Percentiles rank a stretch among this genome's conserved stretches.
Evolutionary conservation across 2,797 vertebrate genomes (phyloP).

Genomic region (Zalophus californianus): DNA sequence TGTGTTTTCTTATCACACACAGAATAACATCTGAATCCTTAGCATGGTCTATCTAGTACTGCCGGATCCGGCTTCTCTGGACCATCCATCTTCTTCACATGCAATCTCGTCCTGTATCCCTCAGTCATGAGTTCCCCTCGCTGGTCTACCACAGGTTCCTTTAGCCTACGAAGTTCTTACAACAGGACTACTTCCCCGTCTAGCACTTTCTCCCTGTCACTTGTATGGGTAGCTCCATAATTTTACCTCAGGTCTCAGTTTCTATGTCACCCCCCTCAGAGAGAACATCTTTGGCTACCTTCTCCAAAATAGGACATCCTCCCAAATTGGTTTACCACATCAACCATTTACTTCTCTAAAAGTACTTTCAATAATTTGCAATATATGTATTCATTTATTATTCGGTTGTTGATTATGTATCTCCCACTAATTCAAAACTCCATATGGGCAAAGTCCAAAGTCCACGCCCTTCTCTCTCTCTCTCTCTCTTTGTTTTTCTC

Average conservation of each 20-base stretch:
- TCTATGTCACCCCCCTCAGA: background rate
- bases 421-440: background rate
- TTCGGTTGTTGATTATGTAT: background rate
- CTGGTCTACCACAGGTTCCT: background rate
- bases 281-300: background rate
- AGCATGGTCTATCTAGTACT: too few relatives aligned
- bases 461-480: background rate
- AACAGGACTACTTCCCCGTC: background rate
- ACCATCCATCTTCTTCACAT: background rate
- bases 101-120: background rate
- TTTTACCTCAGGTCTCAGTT: background rate
- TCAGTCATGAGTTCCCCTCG: background rate
- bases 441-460: background rate
- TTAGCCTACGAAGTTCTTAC: background rate
- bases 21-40: background rate
- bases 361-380: background rate
- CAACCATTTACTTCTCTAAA: background rate
- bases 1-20: background rate
- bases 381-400: background rate
- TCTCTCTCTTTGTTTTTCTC: background rate
- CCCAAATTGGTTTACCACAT: background rate
- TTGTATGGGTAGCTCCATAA: background rate
- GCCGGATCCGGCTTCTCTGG: background rate
- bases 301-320: background rate
- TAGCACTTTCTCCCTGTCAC: background rate